Conservation (phyloP, 2,888 invertebrate species). For the Hirtodrosophila histrioides region DNA sequence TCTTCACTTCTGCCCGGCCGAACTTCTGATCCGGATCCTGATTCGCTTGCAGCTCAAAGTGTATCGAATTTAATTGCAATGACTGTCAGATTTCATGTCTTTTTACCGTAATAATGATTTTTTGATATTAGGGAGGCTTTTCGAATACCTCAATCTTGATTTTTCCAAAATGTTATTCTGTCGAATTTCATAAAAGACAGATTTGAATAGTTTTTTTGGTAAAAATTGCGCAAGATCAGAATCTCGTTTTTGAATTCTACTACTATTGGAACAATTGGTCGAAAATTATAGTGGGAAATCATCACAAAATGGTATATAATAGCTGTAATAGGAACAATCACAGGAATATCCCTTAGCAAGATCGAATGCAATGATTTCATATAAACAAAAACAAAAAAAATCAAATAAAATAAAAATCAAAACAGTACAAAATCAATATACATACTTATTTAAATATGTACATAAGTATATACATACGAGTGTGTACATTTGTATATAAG, state of each 20-base stretch:
- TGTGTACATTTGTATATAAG: neutral
- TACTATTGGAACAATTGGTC: constrained; percentile 16
- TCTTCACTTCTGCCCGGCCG: constrained; percentile 11
- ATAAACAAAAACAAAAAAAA: neutral
- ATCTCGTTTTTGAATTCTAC: neutral
- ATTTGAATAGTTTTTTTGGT: too few species aligned
- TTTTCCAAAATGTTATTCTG: too few species aligned
- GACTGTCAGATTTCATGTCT: too few species aligned
- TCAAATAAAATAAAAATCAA: constrained; percentile 1
- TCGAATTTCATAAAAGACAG: neutral
- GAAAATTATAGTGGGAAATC: constrained; percentile 17
- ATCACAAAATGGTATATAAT: neutral
- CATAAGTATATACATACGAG: neutral
- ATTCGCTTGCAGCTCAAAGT: constrained; percentile 11
- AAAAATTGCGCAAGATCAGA: too few species aligned
- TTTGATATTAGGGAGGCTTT: neutral
- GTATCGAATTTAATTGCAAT: constrained; percentile 16
- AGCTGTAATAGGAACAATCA: constrained; percentile 10
- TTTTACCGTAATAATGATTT: too few species aligned
- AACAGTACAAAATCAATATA: constrained; percentile 38
- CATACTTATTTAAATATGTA: constrained; percentile 1
- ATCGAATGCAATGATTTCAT: constrained; percentile 23
- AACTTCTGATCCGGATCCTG: constrained; percentile 42
- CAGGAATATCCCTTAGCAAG: constrained; percentile 30
- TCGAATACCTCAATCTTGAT: neutral